Conservation (phyloP, 2,797 vertebrate species). For the Falco concolor region DNA sequence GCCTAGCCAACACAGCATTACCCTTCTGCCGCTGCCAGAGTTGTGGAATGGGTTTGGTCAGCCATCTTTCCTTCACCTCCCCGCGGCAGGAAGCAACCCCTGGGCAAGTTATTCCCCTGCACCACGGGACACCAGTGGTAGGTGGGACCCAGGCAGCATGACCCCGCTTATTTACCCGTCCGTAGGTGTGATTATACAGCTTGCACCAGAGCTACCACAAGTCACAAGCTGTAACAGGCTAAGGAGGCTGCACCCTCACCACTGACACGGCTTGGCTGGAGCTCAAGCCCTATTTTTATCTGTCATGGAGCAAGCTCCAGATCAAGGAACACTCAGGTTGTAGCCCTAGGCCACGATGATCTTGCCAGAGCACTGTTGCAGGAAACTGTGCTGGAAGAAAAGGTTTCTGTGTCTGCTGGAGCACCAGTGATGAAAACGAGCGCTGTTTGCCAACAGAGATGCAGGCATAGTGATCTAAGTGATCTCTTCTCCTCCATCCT, state of each 20-base stretch:
- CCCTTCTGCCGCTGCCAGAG: not conserved
- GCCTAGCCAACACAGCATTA: not conserved
- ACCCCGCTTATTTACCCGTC: not conserved
- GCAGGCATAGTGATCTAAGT: not conserved
- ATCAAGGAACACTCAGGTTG: not conserved
- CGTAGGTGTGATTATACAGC: not conserved
- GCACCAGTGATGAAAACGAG: not conserved
- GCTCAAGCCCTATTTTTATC: conserved; percentile 19
- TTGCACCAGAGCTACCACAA: not conserved
- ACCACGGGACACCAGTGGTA: not conserved
- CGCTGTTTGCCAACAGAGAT: accelerated
- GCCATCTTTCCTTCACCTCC: not conserved
- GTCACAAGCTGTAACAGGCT: not conserved
- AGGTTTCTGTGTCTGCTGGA: not conserved
- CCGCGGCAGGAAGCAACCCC: not conserved
- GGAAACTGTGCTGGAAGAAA: not conserved
- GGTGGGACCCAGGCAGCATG: not conserved
- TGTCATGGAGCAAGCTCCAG: not conserved
- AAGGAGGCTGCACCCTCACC: not conserved
- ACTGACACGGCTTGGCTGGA: not conserved
- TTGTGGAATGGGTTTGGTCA: not conserved
- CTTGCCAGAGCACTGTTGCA: not conserved
- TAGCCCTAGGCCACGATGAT: not conserved
- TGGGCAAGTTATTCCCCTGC: not conserved
- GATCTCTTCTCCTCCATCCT: not conserved